Evolutionary conservation across 2,888 invertebrate genomes (phyloP), one percentile per base, ranked within the genome.

Genomic region (Lasioglossum pauxillum): DNA sequence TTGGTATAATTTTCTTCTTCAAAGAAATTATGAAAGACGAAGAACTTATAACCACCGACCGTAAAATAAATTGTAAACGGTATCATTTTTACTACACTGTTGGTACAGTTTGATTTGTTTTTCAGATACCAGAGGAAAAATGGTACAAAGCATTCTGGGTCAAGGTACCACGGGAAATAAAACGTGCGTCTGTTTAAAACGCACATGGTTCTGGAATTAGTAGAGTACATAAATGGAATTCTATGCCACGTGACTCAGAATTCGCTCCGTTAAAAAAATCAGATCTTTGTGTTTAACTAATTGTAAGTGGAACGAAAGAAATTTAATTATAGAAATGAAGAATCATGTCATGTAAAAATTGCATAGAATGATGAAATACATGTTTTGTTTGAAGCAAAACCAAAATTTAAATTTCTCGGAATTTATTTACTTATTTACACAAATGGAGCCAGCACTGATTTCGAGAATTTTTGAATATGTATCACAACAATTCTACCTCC

Each of bases 171-270:
- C 41, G 14, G 38, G 41, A 41, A 41, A 41, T 41, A 67, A 35
- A 35, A 35, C 35, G 35, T 35, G 35, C 35, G 10, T 35, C 35
- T 8, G 23, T 41, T 71, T 71, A n/a, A 41, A 71, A 71, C 14
- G 10, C 71, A 38, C 38, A 41, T 71, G 12, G 35, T 41, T 71
- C n/a, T 14, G n/a, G 71, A 71, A 71, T 71, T 71, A 41, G 41
- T 14, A 23, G 10, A 41, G 38, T 38, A 41, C 69, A 69, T 38
- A 71, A 41, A n/a, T 71, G 71, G 71, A 71, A 71, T 71, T 71
- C 41, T 71, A 41, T 41, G 71, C 41, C n/a, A 71, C 41, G 41
- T 41, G 71, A 71, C n/a, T 71, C 41, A 12, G 23, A 41, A 41
- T 12, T 71, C 23, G 41, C n/a, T 71, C 4, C 14, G 23, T 14